Conservation (phyloP, 2,888 invertebrate species). For the Mesorhabditis sp. region DNA sequence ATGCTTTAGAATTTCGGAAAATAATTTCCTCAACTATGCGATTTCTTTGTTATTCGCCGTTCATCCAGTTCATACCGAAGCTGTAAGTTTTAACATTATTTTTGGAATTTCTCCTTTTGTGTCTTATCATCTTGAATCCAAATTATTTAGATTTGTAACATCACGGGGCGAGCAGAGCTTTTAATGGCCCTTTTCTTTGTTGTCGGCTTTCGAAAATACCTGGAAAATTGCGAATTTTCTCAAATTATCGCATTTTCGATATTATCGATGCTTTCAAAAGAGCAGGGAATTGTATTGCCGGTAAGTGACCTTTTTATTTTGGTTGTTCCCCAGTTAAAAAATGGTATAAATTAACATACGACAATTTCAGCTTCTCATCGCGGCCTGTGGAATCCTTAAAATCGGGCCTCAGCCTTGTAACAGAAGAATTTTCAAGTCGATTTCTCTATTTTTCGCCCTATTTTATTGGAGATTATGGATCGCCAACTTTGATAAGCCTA, state of each 20-base stretch:
- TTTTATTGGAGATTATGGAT: constrained; percentile 67
- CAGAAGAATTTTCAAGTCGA: constrained; percentile 17
- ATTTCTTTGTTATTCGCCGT: constrained; percentile 75
- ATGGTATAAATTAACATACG: not conserved
- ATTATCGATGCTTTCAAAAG: constrained; percentile 72
- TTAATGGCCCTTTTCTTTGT: constrained; percentile 77
- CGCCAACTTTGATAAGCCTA: constrained; percentile 76
- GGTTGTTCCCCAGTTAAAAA: not conserved
- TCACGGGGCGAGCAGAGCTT: constrained; percentile 88
- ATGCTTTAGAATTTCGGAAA: not conserved
- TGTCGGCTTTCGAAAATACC: constrained; percentile 64
- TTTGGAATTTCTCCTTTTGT: not conserved
- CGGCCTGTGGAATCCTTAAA: not conserved
- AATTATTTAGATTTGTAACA: constrained; percentile 71
- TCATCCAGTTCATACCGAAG: constrained; percentile 89
- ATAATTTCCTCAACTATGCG: not conserved
- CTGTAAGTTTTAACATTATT: constrained; percentile 64
- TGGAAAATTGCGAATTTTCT: not conserved
- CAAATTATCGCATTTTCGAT: constrained; percentile 10
- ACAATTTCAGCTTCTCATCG: not conserved
- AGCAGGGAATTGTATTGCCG: constrained; percentile 83
- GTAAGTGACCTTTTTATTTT: constrained; percentile 64
- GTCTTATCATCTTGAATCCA: not conserved
- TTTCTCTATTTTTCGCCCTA: constrained; percentile 6
- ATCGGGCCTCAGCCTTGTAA: no score